These are phyloP conservation scores for Caenorhabditis virilis DNA, from an alignment of 2,888 invertebrate species.

Conservation along the genomic window DNA sequence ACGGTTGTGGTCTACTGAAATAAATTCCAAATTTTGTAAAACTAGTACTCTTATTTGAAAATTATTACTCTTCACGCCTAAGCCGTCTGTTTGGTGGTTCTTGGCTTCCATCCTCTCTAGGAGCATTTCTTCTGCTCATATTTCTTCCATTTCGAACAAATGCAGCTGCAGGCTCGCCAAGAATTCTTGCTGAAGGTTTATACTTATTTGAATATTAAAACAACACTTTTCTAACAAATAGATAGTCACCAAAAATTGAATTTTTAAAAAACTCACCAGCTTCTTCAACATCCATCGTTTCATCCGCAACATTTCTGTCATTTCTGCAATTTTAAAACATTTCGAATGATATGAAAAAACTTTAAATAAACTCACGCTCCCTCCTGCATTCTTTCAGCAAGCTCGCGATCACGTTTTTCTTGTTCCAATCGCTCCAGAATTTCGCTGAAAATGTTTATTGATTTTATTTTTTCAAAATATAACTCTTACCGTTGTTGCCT, in stretches of 20 bases:
- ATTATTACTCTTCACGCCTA: neutral
- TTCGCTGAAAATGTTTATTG: slow-evolving; percentile 5
- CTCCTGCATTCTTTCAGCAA: slow-evolving; percentile 1
- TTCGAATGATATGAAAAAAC: neutral
- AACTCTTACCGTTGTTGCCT: neutral
- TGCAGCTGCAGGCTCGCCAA: no score
- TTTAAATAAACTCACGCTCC: neutral
- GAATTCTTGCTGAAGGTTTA: no score
- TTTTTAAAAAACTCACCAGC: no score
- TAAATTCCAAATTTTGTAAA: no score
- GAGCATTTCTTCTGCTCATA: neutral
- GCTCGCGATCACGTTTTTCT: slow-evolving; percentile 3
- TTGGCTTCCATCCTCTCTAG: neutral
- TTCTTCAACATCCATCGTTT: neutral
- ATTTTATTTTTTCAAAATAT: neutral
- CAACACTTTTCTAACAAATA: no score
- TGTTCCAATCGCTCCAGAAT: slow-evolving; percentile 5
- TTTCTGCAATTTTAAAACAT: neutral
- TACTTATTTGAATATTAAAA: no score
- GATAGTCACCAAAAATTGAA: neutral
- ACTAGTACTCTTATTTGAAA: neutral
- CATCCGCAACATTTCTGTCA: neutral
- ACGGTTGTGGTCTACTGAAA: no score
- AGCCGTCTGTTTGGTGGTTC: neutral
- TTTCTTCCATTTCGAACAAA: no score